Conservation (phyloP, 2,797 vertebrate genomes). For the Anguilla pacifica region DNA sequence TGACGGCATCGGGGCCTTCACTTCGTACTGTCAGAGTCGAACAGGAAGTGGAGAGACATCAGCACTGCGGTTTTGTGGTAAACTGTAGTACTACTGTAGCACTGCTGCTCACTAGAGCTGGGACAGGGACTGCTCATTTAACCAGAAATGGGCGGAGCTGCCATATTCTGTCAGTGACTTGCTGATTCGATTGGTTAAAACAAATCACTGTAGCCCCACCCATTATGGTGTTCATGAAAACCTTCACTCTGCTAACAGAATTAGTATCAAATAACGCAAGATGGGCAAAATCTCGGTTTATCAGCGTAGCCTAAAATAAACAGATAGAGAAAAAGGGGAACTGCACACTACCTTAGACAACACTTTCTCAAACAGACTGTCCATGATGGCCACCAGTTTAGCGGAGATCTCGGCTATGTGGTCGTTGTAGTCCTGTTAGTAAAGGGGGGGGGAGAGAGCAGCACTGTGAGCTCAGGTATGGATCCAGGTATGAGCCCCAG, state of each 20-base stretch:
- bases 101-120: background rate
- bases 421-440: conserved; percentile 90
- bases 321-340: background rate
- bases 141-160: too few relatives aligned
- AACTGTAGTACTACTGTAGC: too few relatives aligned
- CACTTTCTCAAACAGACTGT: conserved; percentile 92
- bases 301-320: background rate
- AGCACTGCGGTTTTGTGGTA: background rate
- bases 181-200: too few relatives aligned
- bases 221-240: too few relatives aligned
- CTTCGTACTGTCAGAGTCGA: conserved; percentile 83
- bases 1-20: conserved; percentile 96
- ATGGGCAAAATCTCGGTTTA: background rate
- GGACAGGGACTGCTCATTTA: background rate
- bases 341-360: conserved; percentile 82
- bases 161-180: too few relatives aligned
- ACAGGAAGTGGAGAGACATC: background rate
- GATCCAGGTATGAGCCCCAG: too few relatives aligned
- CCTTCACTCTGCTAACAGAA: background rate
- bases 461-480: background rate
- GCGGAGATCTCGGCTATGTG: conserved; percentile 94
- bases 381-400: conserved; percentile 98
- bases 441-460: conserved; percentile 23
- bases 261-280: background rate
- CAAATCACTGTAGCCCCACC: too few relatives aligned